These are phyloP conservation scores for Limanda limanda DNA, from an alignment of 2,113 vertebrate genomes.

Conservation along the genomic window DNA sequence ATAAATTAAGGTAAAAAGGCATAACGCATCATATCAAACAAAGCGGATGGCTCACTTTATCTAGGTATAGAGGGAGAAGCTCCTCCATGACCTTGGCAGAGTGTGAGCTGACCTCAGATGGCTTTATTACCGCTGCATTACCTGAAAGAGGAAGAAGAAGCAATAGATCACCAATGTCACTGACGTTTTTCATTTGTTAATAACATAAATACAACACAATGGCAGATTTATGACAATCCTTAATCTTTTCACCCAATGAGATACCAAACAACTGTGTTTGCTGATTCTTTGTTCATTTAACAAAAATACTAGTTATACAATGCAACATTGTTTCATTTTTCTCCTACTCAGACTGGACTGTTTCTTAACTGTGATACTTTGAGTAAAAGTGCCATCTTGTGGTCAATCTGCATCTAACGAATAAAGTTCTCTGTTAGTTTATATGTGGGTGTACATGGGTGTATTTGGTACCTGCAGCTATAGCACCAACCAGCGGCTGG, in stretches of 20 bases:
- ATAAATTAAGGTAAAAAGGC: neutral
- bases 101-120: conserved; percentile 89
- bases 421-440: conserved; percentile 70
- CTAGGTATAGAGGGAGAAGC: conserved; percentile 88
- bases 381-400: too few relatives aligned
- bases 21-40: conserved; percentile 33
- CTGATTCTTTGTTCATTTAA: too few relatives aligned
- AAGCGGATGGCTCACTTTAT: conserved; percentile 80
- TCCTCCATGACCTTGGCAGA: conserved; percentile 84
- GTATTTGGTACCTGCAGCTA: conserved; percentile 91
- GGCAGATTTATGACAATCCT: neutral
- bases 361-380: too few relatives aligned
- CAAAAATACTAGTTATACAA: too few relatives aligned
- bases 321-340: too few relatives aligned
- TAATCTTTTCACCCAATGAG: neutral
- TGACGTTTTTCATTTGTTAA: neutral
- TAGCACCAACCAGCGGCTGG: conserved; percentile 91
- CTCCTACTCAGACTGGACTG: too few relatives aligned
- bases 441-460: conserved; percentile 81
- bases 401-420: conserved; percentile 46
- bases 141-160: conserved; percentile 75
- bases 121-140: conserved; percentile 90
- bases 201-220: neutral
- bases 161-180: neutral
- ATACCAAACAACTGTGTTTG: neutral